Percentiles rank a stretch among this genome's conserved stretches.
These are phyloP conservation scores for Zenarchopterus dispar DNA, from an alignment of 2,797 vertebrate species.

Conservation along the genomic window DNA sequence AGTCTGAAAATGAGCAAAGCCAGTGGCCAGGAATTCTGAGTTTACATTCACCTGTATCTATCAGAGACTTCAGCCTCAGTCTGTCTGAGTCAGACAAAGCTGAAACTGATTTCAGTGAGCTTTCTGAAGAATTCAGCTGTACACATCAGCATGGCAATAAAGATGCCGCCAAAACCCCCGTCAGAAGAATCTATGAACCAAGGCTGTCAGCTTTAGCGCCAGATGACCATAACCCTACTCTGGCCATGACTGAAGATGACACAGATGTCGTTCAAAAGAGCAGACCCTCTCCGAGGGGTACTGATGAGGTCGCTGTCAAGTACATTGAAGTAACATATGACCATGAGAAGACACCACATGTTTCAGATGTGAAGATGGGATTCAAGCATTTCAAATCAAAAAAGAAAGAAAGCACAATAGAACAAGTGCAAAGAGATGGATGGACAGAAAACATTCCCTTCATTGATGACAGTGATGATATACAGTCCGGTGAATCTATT, in stretches of 20 bases:
- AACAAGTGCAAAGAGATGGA: conserved; percentile 12
- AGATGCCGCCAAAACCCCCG: conserved; percentile 21
- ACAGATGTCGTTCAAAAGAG: conserved; percentile 34
- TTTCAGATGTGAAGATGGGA: conserved; percentile 23
- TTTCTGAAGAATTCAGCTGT: conserved; percentile 51
- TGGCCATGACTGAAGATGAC: conserved; percentile 57
- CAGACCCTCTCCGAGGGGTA: conserved; percentile 25
- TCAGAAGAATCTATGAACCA: conserved; percentile 19
- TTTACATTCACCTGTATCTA: conserved; percentile 48
- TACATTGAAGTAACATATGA: conserved; percentile 7
- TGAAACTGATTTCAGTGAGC: conserved; percentile 70
- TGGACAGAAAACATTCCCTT: conserved; percentile 53
- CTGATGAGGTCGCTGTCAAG: conserved; percentile 32
- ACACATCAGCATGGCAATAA: conserved; percentile 27
- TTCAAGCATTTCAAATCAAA: conserved; percentile 32
- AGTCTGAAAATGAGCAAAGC: conserved; percentile 35
- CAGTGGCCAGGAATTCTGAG: conserved; percentile 40
- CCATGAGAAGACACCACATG: conserved; percentile 26
- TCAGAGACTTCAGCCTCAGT: conserved; percentile 68
- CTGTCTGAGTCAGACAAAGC: conserved; percentile 71
- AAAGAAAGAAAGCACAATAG: conserved; percentile 42
- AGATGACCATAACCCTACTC: conserved; percentile 30
- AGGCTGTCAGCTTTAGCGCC: conserved; percentile 9
- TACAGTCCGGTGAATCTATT: conserved; percentile 15
- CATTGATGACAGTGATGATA: conserved; percentile 64